phyloP scores from a whole-genome alignment of 2,797 vertebrate genomes.

The Sphenopsis melanotis region DNA sequence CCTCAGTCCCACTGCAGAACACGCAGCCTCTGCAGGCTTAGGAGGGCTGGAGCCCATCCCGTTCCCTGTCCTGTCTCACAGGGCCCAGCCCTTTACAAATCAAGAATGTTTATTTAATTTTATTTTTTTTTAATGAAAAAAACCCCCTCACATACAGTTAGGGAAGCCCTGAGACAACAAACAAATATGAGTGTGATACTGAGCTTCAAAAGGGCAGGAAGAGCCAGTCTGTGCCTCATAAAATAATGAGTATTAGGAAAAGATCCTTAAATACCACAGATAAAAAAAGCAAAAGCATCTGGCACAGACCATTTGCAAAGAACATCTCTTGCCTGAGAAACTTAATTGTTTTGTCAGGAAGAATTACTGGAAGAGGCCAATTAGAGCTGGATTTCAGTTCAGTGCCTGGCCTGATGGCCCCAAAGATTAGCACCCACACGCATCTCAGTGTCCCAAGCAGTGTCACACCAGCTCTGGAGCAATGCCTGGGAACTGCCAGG shows the following conservation, averaged over 20 bases:
- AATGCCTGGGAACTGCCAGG: not conserved
- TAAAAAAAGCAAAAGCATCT: slow-evolving; percentile 52
- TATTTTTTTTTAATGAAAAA: not conserved
- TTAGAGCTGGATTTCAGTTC: slow-evolving; percentile 29
- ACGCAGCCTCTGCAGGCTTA: not conserved
- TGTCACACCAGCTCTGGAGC: not conserved
- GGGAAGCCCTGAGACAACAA: slow-evolving; percentile 51
- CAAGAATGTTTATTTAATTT: slow-evolving; percentile 16
- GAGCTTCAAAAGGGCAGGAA: slow-evolving; percentile 22
- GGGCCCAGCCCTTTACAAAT: not conserved
- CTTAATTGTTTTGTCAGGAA: slow-evolving; percentile 53
- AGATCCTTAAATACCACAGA: slow-evolving; percentile 41
- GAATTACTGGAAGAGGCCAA: slow-evolving; percentile 41
- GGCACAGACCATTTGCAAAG: not conserved
- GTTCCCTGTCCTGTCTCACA: not conserved
- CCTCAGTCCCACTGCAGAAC: not conserved
- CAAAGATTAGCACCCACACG: slow-evolving; percentile 22
- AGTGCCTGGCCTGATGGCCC: not conserved
- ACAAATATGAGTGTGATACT: not conserved
- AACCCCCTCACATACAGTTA: not conserved
- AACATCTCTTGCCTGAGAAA: slow-evolving; percentile 58
- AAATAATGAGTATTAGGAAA: slow-evolving; percentile 47
- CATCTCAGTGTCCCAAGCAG: not conserved
- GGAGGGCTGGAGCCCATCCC: slow-evolving; percentile 1
- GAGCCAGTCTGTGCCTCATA: slow-evolving; percentile 1